These are phyloP conservation scores for Cebus imitator DNA, from an alignment of 2,113 vertebrate species.

Conservation along the genomic window DNA sequence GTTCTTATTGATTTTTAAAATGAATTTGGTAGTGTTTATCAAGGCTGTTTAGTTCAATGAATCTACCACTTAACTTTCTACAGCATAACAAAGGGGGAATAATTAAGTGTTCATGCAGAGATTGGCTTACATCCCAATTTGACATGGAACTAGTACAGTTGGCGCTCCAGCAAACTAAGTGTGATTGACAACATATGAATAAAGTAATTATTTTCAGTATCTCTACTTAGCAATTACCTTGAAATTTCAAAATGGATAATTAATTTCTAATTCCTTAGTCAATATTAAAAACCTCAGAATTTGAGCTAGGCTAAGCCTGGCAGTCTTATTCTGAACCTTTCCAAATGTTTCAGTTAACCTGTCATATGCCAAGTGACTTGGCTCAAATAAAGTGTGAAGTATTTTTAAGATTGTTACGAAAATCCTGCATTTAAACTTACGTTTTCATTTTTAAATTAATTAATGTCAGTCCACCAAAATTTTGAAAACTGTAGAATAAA, in stretches of 20 bases:
- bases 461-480: neutral
- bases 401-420: neutral
- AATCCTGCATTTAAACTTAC: neutral
- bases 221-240: slow-evolving; percentile 64
- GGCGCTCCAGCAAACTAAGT: slow-evolving; percentile 46
- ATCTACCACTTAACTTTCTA: slow-evolving; percentile 53
- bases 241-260: slow-evolving; percentile 76
- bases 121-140: slow-evolving; percentile 20
- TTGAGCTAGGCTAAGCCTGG: slow-evolving; percentile 13
- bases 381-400: neutral
- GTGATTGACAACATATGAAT: slow-evolving; percentile 55
- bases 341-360: neutral
- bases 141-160: neutral
- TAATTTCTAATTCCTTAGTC: slow-evolving; percentile 70
- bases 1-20: slow-evolving; percentile 59
- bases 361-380: neutral
- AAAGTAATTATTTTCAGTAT: slow-evolving; percentile 68
- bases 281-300: slow-evolving; percentile 28
- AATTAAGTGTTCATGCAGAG: slow-evolving; percentile 29
- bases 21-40: slow-evolving; percentile 56
- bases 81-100: neutral
- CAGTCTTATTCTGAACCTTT: slow-evolving; percentile 43
- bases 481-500: neutral
- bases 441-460: neutral
- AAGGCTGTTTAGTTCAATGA: slow-evolving; percentile 47